Evolutionary conservation across 2,888 invertebrate species (phyloP).

Genomic region (Hoplodrina blanda): DNA sequence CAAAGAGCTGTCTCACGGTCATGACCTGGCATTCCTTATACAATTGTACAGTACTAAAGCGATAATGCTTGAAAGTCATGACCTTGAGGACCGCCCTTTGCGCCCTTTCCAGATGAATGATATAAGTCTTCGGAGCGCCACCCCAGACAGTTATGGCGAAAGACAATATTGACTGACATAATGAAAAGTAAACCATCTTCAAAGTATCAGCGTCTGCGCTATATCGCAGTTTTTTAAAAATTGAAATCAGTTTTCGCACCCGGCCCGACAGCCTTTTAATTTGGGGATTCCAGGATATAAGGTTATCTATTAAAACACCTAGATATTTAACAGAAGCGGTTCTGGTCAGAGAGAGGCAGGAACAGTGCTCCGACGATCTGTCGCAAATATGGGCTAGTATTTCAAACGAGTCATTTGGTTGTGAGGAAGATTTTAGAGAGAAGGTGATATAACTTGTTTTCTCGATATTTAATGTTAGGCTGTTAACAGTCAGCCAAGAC

Average conservation of each 20-base stretch:
- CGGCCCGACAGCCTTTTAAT: background rate
- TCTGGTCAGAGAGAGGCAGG: background rate
- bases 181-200: slow-evolving; percentile 10
- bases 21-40: slow-evolving; percentile 4
- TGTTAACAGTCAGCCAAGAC: slow-evolving; percentile 6
- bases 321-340: background rate
- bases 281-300: background rate
- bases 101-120: too few relatives aligned
- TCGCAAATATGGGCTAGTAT: slow-evolving; percentile 9
- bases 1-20: slow-evolving; percentile 4
- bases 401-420: background rate
- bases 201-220: background rate
- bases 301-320: slow-evolving; percentile 4
- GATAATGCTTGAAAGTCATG: slow-evolving; percentile 8
- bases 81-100: slow-evolving; percentile 19
- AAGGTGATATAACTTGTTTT: slow-evolving; percentile 1
- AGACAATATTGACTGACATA: slow-evolving; percentile 18
- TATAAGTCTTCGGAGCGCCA: background rate
- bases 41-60: slow-evolving; percentile 7
- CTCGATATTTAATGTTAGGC: background rate
- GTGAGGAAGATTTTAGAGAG: background rate
- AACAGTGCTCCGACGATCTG: background rate
- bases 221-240: slow-evolving; percentile 2
- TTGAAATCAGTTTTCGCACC: slow-evolving; percentile 4
- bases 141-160: slow-evolving; percentile 12